Conservation (phyloP, 64 coral and sea anemone genomes). For the Pocillopora damicornis region DNA sequence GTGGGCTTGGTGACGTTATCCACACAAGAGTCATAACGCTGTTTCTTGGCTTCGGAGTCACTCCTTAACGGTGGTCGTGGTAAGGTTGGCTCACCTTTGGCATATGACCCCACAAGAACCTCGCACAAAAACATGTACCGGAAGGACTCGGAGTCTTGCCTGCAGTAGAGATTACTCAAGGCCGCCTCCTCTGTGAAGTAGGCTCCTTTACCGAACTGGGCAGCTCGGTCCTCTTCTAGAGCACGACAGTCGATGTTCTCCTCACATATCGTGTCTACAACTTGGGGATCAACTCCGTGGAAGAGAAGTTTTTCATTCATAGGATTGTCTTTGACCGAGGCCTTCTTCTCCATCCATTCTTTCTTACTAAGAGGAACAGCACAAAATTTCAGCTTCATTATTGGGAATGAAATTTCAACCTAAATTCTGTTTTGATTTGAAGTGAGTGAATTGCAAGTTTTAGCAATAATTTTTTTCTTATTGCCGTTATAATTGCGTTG, state of each 20-base stretch:
- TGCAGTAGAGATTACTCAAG: slow-evolving; percentile 26
- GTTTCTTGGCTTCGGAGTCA: background rate
- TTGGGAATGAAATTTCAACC: background rate
- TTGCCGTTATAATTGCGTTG: no score
- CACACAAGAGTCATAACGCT: slow-evolving; percentile 48
- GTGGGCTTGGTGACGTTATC: slow-evolving; percentile 18
- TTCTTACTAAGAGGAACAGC: slow-evolving; percentile 6
- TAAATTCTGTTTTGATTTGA: no score
- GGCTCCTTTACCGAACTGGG: slow-evolving; percentile 26
- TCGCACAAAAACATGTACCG: slow-evolving; percentile 38
- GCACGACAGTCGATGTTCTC: slow-evolving; percentile 53
- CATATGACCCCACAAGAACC: slow-evolving; percentile 46
- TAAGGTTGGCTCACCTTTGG: slow-evolving; percentile 5
- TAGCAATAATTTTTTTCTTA: no score
- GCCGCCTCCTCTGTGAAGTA: slow-evolving; percentile 33
- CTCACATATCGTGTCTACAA: slow-evolving; percentile 29
- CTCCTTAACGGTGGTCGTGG: slow-evolving; percentile 9
- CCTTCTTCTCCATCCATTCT: slow-evolving; percentile 22
- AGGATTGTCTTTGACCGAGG: background rate
- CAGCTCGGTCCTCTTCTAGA: slow-evolving; percentile 1
- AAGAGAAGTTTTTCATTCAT: slow-evolving; percentile 33
- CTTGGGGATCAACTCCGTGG: slow-evolving; percentile 9
- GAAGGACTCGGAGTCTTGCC: background rate
- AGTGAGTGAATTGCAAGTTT: no score
- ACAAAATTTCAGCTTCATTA: background rate